These are phyloP conservation scores for Drosophila santomea DNA, from an alignment of 1,140 invertebrate genomes.

Conservation along the genomic window DNA sequence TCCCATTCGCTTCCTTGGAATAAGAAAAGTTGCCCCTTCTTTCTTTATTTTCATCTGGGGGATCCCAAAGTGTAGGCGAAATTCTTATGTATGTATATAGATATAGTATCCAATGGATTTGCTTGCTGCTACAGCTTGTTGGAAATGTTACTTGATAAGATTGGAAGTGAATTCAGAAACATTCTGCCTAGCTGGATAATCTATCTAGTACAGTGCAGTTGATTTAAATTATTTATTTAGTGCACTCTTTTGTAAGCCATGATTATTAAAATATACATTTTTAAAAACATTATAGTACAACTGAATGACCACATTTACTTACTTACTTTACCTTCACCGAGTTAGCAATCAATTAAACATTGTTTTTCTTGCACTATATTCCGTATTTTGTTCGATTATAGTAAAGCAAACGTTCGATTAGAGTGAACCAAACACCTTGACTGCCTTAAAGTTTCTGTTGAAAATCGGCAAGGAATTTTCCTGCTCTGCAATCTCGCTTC, in stretches of 20 bases:
- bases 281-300: too few species aligned
- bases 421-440: conserved; percentile 12
- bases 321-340: too few species aligned
- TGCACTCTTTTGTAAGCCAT: too few species aligned
- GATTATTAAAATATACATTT: too few species aligned
- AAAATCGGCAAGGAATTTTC: conserved; percentile 16
- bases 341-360: too few species aligned
- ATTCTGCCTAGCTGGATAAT: too few species aligned
- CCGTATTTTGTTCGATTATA: too few species aligned
- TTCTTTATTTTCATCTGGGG: background rate
- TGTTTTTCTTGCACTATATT: too few species aligned
- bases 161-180: background rate
- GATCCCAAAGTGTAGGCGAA: conserved; percentile 8
- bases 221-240: too few species aligned
- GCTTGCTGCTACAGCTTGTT: background rate
- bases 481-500: conserved; percentile 1
- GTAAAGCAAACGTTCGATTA: background rate
- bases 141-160: background rate
- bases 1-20: conserved; percentile 2
- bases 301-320: too few species aligned
- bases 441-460: conserved; percentile 16
- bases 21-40: conserved; percentile 11
- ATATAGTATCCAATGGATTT: background rate
- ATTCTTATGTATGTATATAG: background rate
- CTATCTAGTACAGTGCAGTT: too few species aligned